Percentiles rank a stretch among this genome's conserved stretches.
Evolutionary conservation across 2,888 invertebrate genomes (phyloP).

Genomic region (Chymomyza amoena): DNA sequence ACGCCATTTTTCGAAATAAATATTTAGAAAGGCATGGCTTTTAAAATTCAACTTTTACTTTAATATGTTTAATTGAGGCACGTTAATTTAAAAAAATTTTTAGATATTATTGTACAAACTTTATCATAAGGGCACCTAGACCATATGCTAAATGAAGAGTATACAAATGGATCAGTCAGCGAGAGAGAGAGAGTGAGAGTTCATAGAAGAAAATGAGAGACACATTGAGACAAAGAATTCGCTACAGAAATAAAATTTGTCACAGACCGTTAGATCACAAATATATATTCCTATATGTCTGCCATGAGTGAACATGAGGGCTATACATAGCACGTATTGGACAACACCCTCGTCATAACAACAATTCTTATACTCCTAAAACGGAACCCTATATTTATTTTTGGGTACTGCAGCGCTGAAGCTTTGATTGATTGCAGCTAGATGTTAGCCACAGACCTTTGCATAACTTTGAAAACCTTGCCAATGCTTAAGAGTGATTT

Average conservation of each 20-base stretch:
- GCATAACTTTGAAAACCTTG: slow-evolving; percentile 29
- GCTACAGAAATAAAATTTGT: slow-evolving; percentile 71
- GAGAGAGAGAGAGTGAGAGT: not conserved
- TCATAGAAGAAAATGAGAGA: not conserved
- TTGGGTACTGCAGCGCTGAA: slow-evolving; percentile 43
- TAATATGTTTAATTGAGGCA: no score
- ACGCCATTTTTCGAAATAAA: no score
- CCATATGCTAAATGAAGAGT: not conserved
- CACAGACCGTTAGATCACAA: slow-evolving; percentile 69
- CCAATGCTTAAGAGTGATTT: slow-evolving; percentile 26
- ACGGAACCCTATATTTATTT: not conserved
- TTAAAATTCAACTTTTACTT: no score
- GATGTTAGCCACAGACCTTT: not conserved
- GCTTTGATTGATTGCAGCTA: slow-evolving; percentile 62
- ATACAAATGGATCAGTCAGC: not conserved
- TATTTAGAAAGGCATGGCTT: no score
- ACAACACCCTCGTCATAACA: not conserved
- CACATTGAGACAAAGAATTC: slow-evolving; percentile 35
- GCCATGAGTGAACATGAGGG: slow-evolving; percentile 13
- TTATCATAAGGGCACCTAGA: not conserved
- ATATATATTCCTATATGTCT: slow-evolving; percentile 16
- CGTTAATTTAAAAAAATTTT: no score
- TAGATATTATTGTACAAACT: not conserved
- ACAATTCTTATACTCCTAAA: not conserved
- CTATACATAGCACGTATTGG: slow-evolving; percentile 51